These are phyloP conservation scores for Eudiplozoon nipponicum DNA, from an alignment of 2,888 invertebrate species.

Conservation along the genomic window DNA sequence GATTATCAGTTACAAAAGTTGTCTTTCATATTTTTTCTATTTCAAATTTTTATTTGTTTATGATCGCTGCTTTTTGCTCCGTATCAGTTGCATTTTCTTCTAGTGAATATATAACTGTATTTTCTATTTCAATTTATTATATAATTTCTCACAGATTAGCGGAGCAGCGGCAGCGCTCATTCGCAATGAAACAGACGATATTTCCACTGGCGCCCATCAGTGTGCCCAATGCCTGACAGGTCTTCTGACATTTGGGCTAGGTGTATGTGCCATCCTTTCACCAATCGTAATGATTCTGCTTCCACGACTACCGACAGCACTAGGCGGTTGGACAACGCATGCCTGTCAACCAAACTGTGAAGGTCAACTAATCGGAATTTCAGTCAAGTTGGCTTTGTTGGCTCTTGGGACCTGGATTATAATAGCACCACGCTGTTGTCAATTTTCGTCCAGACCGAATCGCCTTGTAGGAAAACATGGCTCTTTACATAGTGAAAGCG, in stretches of 20 bases:
- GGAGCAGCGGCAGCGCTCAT: slow-evolving; percentile 12
- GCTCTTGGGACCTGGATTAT: slow-evolving; percentile 67
- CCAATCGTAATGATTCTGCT: slow-evolving; percentile 54
- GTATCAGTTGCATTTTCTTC: too few relatives aligned
- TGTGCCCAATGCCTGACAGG: slow-evolving; percentile 40
- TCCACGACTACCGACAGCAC: neutral
- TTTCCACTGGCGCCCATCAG: slow-evolving; percentile 20
- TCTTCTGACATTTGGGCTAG: slow-evolving; percentile 43
- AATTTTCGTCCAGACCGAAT: slow-evolving; percentile 48
- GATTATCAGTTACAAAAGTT: too few relatives aligned
- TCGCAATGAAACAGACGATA: slow-evolving; percentile 19
- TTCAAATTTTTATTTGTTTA: too few relatives aligned
- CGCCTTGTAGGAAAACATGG: too few relatives aligned
- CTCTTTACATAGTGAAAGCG: too few relatives aligned
- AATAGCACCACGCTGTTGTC: too few relatives aligned
- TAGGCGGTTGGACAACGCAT: slow-evolving; percentile 11
- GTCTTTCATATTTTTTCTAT: too few relatives aligned
- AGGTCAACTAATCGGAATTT: slow-evolving; percentile 55
- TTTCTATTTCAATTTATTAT: too few relatives aligned
- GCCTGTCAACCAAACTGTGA: slow-evolving; percentile 60
- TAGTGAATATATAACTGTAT: too few relatives aligned
- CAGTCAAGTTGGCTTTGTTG: slow-evolving; percentile 56
- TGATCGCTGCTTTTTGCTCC: too few relatives aligned
- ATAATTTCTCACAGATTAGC: too few relatives aligned
- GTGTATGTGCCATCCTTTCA: slow-evolving; percentile 51